Evolutionary conservation across 2,888 invertebrate genomes (phyloP).

Genomic region (Athalia cordata): DNA sequence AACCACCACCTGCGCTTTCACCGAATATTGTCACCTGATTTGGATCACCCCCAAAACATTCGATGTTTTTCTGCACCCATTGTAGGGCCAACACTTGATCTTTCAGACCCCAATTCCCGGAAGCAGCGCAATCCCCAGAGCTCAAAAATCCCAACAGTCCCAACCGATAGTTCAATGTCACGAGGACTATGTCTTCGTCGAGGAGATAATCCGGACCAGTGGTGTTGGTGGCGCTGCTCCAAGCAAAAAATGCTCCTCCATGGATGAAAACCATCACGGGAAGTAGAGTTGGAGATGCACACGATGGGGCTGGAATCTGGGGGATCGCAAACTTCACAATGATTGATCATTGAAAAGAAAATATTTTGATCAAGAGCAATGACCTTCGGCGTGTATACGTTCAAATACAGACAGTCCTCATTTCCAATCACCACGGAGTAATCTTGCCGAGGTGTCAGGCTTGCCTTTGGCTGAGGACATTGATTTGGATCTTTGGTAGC

Average conservation of each 20-base stretch:
- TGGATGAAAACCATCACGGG: constrained; percentile 7
- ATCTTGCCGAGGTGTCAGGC: background rate
- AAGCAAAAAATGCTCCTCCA: constrained; percentile 2
- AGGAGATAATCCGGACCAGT: constrained; percentile 9
- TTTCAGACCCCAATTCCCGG: constrained; percentile 18
- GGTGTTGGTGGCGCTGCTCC: background rate
- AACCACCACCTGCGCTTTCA: constrained; percentile 6
- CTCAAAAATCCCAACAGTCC: constrained; percentile 9
- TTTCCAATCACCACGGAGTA: background rate
- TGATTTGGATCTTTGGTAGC: background rate
- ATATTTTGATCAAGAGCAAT: background rate
- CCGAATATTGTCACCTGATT: constrained; percentile 5
- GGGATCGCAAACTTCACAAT: background rate
- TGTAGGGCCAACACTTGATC: constrained; percentile 8
- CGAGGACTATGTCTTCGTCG: constrained; percentile 11
- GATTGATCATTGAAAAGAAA: too few relatives aligned
- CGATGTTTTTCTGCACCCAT: constrained; percentile 19
- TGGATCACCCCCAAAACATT: constrained; percentile 30
- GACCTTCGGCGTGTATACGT: background rate
- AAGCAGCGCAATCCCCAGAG: constrained; percentile 6
- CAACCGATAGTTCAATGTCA: background rate
- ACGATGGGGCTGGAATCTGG: too few relatives aligned
- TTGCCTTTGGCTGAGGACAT: background rate
- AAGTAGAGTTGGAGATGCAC: background rate
- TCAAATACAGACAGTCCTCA: constrained; percentile 23